Conservation (phyloP, 2,797 vertebrate genomes). For the Myoxocephalus aenaeus region DNA sequence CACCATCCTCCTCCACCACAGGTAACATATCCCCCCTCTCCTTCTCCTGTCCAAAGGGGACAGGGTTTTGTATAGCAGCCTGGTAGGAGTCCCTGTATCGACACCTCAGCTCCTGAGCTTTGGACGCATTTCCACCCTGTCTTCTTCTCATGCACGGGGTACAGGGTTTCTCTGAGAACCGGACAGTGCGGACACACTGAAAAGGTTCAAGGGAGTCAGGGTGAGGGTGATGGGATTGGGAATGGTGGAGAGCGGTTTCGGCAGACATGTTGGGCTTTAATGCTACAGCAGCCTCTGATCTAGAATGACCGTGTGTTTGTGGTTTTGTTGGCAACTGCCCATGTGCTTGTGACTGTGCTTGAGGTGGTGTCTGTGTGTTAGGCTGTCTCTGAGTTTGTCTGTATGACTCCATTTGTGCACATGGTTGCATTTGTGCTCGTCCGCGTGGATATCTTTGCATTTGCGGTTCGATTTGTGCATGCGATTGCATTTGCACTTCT, state of each 20-base stretch:
- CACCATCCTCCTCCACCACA: constrained; percentile 79
- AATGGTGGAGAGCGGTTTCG: constrained; percentile 50
- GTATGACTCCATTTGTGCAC: constrained; percentile 29
- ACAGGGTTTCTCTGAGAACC: constrained; percentile 84
- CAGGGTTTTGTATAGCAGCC: constrained; percentile 82
- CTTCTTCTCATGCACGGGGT: constrained; percentile 81
- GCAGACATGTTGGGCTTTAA: constrained; percentile 14
- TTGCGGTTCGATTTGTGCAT: constrained; percentile 21
- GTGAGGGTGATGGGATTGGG: constrained; percentile 25
- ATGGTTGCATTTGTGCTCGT: constrained; percentile 34
- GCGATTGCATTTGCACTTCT: constrained; percentile 39
- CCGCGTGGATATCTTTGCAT: constrained; percentile 28
- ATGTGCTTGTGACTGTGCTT: constrained; percentile 34
- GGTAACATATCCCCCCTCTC: constrained; percentile 55
- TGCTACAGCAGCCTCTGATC: constrained; percentile 21
- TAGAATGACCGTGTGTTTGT: constrained; percentile 30
- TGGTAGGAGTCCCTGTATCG: constrained; percentile 86
- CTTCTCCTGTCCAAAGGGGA: constrained; percentile 66
- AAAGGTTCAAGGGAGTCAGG: constrained; percentile 29
- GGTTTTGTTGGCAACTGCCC: constrained; percentile 33
- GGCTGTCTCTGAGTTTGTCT: constrained; percentile 41
- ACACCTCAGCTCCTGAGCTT: constrained; percentile 74
- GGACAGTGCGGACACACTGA: constrained; percentile 55
- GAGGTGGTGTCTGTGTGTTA: constrained; percentile 16
- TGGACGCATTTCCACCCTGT: constrained; percentile 66